Evolutionary conservation across 2,113 vertebrate species (phyloP).

Genomic region (Macaca fascicularis): T2T-MFA8v1.1 NC_088378.1:33995001-33995500

Average conservation of each 20-base stretch:
- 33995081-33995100: no score
- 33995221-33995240: background rate
- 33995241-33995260: background rate
- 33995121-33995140: background rate
- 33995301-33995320: background rate
- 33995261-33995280: background rate
- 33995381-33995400: background rate
- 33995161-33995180: background rate
- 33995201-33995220: background rate
- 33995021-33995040: no score
- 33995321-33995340: background rate
- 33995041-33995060: no score
- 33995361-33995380: no score
- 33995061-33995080: no score
- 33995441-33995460: slow-evolving; percentile 9
- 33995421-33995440: background rate
- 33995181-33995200: background rate
- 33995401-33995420: background rate
- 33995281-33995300: background rate
- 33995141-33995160: background rate
- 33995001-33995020: no score
- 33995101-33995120: no score
- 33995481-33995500: background rate
- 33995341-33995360: background rate
- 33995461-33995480: background rate